Evolutionary conservation across 2,888 invertebrate species (phyloP), one percentile per base, ranked within the genome.

Genomic region (Synanthedon formicaeformis): DNA sequence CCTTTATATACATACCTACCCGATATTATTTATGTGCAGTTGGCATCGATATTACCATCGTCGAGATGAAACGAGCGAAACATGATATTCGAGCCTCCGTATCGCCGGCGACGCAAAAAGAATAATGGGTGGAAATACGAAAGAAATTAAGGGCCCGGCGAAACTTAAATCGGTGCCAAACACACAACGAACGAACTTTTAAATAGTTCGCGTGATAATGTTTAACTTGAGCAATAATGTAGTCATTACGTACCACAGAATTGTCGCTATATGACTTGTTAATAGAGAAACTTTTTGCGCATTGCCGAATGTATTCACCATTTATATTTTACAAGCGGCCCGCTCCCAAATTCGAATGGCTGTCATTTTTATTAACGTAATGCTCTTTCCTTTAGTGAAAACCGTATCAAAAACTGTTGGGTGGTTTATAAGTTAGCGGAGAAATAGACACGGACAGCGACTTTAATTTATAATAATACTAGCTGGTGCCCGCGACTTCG

Each of bases 231-330:
- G 65, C 63, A 63, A 69, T 74, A 71, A 69, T 62, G 63, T 62
- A 57, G 60, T 65, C 67, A 72, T 69, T 66, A 71, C 72, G 68
- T 67, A 73, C 63, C 55, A 58, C 60, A 63, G 60, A 64, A 65
- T 66, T 59, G 67, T 67, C 59, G 67, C 66, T 65, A 65, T 69
- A 65, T 65, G 64, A 64, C 63, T 59, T 55, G 58, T 68, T 74
- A 73, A 75, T 75, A 72, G 69, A 66, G 64, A 73, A 80, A 78
- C 64, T 79, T 78, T 73, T 69, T 68, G 69, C 71, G 67, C 67
- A 71, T 58, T 70, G 64, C 64, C 56, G 64, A 45, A 45, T 13
- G 45, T 13, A 14, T 61, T 57, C 51, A 45, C 60, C 62, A 58
- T 59, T 56, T 53, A 53, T 53, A 56, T 60, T 62, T 60, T 60